Evolutionary conservation across 2,113 vertebrate genomes (phyloP), one percentile per base, ranked within the genome.

Genomic region (Bambusicola thoracicus): DNA sequence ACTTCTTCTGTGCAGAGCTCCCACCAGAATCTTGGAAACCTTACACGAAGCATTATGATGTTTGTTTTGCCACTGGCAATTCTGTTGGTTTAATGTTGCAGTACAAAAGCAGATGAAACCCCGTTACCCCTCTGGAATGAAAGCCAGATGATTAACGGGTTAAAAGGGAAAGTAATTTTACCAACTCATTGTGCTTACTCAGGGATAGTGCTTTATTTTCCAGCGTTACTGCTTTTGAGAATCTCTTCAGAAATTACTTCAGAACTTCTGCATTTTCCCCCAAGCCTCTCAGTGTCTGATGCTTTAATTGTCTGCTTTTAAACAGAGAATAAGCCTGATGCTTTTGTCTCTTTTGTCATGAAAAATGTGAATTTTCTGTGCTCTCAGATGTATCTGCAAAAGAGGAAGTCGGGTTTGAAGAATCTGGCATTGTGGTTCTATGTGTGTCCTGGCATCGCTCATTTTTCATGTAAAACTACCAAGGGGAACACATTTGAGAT

Each of bases 11-110:
- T 90, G 40, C 72, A 94, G 84, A 92, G 70, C 93, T 96, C 86
- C 92, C 95, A 96, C 84, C 93, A 96, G 93, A 90, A 82, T 90
- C 69, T 84, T 94, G 87, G 94, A 96, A 94, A 84, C 87, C 74
- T 83, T 76, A 86, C 51, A 43, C 43, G 78, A 92, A 89, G 51
- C 66, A 74, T 93, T 85, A 86, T 55, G 43, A 85, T 89, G 59
- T 93, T 95, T 95, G 73, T 90, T 95, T 95, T 91, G 84, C 96
- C 89, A 88, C 51, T 88, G 80, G 80, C 90, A 79, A 77, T 93
- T 93, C 91, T 81, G 58, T 91, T 93, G 68, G 80, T 86, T 91
- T 96, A 94, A 81, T 34, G 69, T 93, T 91, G 73, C 85, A 89
- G 74, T 62, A 69, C 21, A 55, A 75, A 88, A 83, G 68, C 84